phyloP scores from a whole-genome alignment of 2,113 vertebrate genomes.

The Amphilophus citrinellus region DNA sequence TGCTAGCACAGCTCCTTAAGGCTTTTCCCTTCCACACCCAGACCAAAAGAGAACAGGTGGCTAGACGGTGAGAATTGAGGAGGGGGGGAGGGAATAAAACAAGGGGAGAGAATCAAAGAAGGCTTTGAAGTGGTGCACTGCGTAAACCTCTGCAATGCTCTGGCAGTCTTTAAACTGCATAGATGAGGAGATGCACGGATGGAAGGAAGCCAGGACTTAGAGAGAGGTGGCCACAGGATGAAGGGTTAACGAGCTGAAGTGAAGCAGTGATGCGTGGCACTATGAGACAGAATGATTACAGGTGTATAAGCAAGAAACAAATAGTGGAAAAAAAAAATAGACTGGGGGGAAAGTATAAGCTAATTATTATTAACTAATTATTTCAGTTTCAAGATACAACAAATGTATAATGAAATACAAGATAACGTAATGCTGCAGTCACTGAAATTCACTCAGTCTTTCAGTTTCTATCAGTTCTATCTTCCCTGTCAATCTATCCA shows the following conservation, averaged over 20 bases:
- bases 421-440: not conserved
- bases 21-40: slow-evolving; percentile 15
- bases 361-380: not conserved
- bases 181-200: slow-evolving; percentile 39
- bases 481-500: not conserved
- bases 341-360: not conserved
- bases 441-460: not conserved
- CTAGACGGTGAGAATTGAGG: slow-evolving; percentile 18
- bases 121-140: slow-evolving; percentile 73
- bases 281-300: not conserved
- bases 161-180: slow-evolving; percentile 34
- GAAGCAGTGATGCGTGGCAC: not conserved
- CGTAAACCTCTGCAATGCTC: slow-evolving; percentile 23
- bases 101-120: slow-evolving; percentile 68
- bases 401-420: no score
- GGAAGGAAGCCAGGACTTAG: slow-evolving; percentile 20
- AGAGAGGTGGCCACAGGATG: not conserved
- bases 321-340: not conserved
- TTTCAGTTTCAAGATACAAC: not conserved
- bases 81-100: not conserved
- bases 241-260: slow-evolving; percentile 8
- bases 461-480: not conserved
- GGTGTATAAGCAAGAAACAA: not conserved
- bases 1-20: slow-evolving; percentile 20
- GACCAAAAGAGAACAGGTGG: slow-evolving; percentile 60